Percentiles rank a stretch among this genome's conserved stretches.
Conservation (phyloP, 2,113 vertebrate species). For the Saiga tatarica region DNA sequence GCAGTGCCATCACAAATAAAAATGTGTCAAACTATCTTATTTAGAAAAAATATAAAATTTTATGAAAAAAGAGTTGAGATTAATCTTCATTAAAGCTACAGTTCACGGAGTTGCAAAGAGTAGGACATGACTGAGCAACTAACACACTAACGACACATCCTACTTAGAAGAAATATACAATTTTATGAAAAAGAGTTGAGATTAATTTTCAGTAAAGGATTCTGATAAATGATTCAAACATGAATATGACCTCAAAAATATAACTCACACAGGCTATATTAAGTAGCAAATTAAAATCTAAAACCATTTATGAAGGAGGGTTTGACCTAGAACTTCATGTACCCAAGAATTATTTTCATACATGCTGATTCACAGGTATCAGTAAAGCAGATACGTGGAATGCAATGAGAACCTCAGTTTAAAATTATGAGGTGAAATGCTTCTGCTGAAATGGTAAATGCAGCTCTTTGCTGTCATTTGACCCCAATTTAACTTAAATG, state of each 20-base stretch:
- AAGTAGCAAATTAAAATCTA: not conserved
- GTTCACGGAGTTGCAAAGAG: not conserved
- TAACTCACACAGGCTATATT: not conserved
- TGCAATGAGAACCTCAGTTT: not conserved
- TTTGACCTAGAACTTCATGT: not conserved
- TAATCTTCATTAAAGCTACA: not conserved
- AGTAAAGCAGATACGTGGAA: not conserved
- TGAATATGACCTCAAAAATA: slow-evolving; percentile 6
- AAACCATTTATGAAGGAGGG: not conserved
- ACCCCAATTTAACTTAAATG: not conserved
- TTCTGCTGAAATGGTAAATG: not conserved
- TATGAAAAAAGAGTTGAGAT: not conserved
- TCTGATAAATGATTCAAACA: slow-evolving; percentile 21
- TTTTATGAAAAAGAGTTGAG: not conserved
- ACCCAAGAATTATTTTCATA: not conserved
- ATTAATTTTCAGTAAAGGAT: slow-evolving; percentile 7
- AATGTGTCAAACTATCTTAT: not conserved
- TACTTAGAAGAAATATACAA: not conserved
- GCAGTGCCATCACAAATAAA: not conserved
- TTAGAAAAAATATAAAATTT: not conserved
- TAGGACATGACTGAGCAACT: not conserved
- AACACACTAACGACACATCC: not conserved
- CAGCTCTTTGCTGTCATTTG: not conserved
- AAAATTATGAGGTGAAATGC: not conserved
- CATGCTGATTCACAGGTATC: not conserved